phyloP scores from a whole-genome alignment of 1,140 invertebrate species.

The Drosophila tropicalis region DNA sequence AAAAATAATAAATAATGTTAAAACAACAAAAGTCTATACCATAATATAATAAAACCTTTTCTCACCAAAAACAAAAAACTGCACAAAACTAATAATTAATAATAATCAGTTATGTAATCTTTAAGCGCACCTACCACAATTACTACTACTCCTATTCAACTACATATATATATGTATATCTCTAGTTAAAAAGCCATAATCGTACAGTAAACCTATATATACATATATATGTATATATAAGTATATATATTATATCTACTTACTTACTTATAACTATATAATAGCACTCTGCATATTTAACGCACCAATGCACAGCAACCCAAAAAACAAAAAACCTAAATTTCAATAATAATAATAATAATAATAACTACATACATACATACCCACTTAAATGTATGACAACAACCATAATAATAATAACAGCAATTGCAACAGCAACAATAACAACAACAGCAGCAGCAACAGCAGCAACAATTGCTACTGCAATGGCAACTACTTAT shows the following conservation, averaged over 20 bases:
- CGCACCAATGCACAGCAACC: conserved; percentile 62
- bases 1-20: not conserved
- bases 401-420: not conserved
- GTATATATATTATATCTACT: conserved; percentile 30
- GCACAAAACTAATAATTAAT: conserved; percentile 55
- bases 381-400: conserved; percentile 1
- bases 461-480: conserved; percentile 15
- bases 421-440: too few relatives aligned
- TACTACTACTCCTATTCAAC: conserved; percentile 30
- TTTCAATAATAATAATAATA: conserved; percentile 24
- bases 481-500: conserved; percentile 31
- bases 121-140: conserved; percentile 44
- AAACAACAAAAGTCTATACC: too few relatives aligned
- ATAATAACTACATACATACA: conserved; percentile 14
- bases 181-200: too few relatives aligned
- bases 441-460: too few relatives aligned
- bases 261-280: conserved; percentile 31
- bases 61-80: conserved; percentile 30
- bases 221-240: conserved; percentile 28
- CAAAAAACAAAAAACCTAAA: conserved; percentile 2
- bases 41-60: not conserved
- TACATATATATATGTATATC: conserved; percentile 30
- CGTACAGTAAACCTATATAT: too few relatives aligned
- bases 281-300: conserved; percentile 71
- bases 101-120: conserved; percentile 40